Evolutionary conservation across 2,113 vertebrate species (phyloP), one percentile per base, ranked within the genome.

Genomic region (Geococcyx californianus): DNA sequence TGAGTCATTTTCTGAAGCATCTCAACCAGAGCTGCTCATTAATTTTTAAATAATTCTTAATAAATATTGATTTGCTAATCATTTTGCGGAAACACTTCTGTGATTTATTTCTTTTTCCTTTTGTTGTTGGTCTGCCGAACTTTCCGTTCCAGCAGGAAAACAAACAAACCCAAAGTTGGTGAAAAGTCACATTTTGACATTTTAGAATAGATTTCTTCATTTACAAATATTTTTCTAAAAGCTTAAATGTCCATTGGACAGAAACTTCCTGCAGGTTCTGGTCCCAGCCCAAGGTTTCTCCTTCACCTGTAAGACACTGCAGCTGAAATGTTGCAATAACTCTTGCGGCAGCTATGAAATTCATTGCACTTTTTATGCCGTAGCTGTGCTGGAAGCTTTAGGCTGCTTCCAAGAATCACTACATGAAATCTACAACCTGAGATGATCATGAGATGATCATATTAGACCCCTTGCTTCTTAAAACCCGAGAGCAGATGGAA

Each of bases 11-110:
- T 73, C 80, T 54, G 49, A 84, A 94, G 67, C 16, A 82, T 59
- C 80, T 92, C 64, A 54, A 25, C 15, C 44, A 49, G 62, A 94
- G 28, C 14, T 49, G 11, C 34, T 91, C 54, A 85, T 92, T 87
- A 47, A 75, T 81, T 89, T 91, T 93, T 75, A 75, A 94, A 51
- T 54, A 28, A 34, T 70, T 89, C 73, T 79, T 87, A 94, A 84
- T 79, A 79, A 79, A 63, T 85, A 89, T n/a, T 68, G 63, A 87
- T 82, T 83, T 87, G 20, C 47, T 82, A 45, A 92, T 83, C 2
- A 73, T 56, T 79, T 54, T 40, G 49, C 0, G 0, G 58, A 73
- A 73, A 78, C 5, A 52, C 33, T 82, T 82, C 38, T 19, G 25
- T 1, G 3, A 9, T 24, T 36, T 64, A 9, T 24, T 36, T 64